Base-by-base conservation (phyloP, 1,140 invertebrate genomes). In the Chironomus striatipennis region DNA sequence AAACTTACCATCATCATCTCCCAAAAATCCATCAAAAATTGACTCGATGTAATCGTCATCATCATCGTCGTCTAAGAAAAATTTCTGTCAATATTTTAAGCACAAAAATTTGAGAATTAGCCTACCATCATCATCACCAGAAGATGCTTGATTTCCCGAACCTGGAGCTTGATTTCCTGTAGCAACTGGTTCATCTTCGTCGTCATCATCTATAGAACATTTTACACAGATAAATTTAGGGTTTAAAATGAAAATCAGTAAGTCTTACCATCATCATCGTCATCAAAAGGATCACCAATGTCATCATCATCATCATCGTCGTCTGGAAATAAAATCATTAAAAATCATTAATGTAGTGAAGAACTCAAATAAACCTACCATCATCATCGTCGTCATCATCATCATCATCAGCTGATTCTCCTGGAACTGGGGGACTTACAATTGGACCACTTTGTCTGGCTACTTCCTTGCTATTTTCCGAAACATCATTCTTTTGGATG, bases 271-370 rank as follows among this genome's bases (percentile, higher is more conserved):
- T 20, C 18, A 70, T 17, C 65, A 21, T 70, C 65, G 10, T 70
- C 65, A 18, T 70, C 65, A 12, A 70, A 70, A 18, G 65, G 65
- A 10, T 70, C 65, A 21, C 18, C 65, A 9, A 70, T 20, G 9
- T 70, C 65, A 70, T 70, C 65, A 7, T 70, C 65, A 70, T 70
- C 65, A 18, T 70, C 65, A 70, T 70, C 65, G 18, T 70, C 65
- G 18, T 70, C 65, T 70, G 65, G 9, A 70, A 21, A 21, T 0
- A 70, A 70, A 18, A 10, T 20, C 18, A 57, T 57, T 57, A n/a
- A 57, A n/a, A 1, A 34, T 34, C 24, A 1, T 1, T 34, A 34
- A 34, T 5, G 1, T 5, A 34, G 5, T 34, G 5, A 2, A 34
- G 2, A 34, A 34, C 24, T 34, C 18, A 70, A 70, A 20, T 1